These are phyloP conservation scores for Lamellibrachia satsuma DNA, from an alignment of 2,888 invertebrate genomes.

Conservation along the genomic window DNA sequence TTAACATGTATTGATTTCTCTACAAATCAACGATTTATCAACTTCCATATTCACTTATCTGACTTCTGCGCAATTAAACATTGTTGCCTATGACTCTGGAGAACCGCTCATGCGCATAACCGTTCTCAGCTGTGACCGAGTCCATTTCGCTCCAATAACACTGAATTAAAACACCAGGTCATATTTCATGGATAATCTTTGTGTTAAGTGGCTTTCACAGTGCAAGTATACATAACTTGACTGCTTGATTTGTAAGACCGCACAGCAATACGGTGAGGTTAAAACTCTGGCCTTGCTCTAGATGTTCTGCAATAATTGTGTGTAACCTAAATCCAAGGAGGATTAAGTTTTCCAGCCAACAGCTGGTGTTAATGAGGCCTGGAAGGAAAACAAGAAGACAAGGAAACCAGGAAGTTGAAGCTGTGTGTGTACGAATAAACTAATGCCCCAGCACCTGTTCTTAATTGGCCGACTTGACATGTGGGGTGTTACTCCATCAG, in stretches of 20 bases:
- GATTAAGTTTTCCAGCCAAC: neutral
- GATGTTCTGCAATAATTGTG: neutral
- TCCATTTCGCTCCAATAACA: neutral
- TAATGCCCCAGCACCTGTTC: neutral
- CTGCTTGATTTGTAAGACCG: neutral
- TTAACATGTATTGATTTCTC: neutral
- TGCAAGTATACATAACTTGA: neutral
- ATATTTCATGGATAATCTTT: neutral
- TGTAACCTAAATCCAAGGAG: slow-evolving; percentile 12
- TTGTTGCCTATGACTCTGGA: neutral
- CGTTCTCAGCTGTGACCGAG: neutral
- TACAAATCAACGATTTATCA: neutral
- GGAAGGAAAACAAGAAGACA: neutral
- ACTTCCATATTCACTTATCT: slow-evolving; percentile 17
- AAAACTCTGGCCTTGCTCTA: neutral
- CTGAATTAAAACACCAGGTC: neutral
- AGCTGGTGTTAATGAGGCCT: neutral
- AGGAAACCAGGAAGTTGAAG: neutral
- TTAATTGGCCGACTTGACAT: neutral
- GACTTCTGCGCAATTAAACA: slow-evolving; percentile 13
- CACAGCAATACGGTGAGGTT: neutral
- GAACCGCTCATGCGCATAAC: neutral
- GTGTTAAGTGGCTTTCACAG: slow-evolving; percentile 11
- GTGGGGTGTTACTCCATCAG: neutral
- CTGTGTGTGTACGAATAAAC: neutral